Evolutionary conservation across 2,797 vertebrate genomes (phyloP), one percentile per base, ranked within the genome.

Genomic region (Scyliorhinus canicula): DNA sequence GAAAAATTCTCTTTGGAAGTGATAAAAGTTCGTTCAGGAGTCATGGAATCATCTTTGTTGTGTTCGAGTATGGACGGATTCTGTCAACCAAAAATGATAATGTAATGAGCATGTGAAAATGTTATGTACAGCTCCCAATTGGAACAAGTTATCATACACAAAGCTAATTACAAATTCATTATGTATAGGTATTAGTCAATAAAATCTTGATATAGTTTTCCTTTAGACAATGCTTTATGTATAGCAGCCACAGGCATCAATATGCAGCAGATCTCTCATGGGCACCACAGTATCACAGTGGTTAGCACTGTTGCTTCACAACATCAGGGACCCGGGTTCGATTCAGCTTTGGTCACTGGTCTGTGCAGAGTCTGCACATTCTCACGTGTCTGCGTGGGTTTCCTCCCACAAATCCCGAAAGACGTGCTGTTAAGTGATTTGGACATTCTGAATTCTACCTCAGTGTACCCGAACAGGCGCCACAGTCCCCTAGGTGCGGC

Each of bases 1-100:
- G 96, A 95, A 90, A 97, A 97, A 93, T 96, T 97, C 63, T 95
- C 95, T 47, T 97, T 96, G 93, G 98, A 98, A 71, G 97, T 97
- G 85, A 96, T 96, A 95, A 55, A 96, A 95, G 97, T 96, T 95
- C 96, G 96, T 4, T 97, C 97, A 71, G 96, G 97, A 94, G 97
- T 97, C 91, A 96, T 90, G 31, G 95, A 65, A 44, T 97, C 97
- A 65, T 96, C 96, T 95, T 88, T 74, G 90, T 40, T 95, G 95
- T 95, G 95, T 95, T 77, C 86, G 40, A 93, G 90, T 95, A 74
- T 94, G 67, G 93, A 94, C 0, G 47, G 93, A 94, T 71, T 94
- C 93, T 94, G 93, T 71, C 31, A 94, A 94, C 12, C 47, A 74
- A 74, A 93, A 74, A 52, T 31, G 47, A 52, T 74, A 94, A n/a